Base-by-base conservation (phyloP, 2,888 invertebrate genomes). In the Andrena haemorrhoa region DNA sequence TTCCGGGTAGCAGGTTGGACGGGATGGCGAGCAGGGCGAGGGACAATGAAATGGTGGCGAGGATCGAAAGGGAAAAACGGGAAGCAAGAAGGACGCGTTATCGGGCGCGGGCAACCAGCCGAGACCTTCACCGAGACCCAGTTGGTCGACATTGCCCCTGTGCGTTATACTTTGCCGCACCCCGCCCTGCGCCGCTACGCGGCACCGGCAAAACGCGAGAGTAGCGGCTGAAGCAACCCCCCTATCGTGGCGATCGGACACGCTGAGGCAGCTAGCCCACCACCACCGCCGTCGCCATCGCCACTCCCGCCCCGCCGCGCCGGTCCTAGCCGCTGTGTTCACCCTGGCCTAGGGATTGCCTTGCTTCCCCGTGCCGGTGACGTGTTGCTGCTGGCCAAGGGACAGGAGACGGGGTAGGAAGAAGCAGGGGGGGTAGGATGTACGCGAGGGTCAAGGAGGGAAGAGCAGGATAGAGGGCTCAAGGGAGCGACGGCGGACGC, bases 81-180 rank as follows among this genome's bases (percentile, higher is more conserved):
- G 58, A 29, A 63, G 83, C 31, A 29, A 79, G 64, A 31, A 49
- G 78, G 81, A 80, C 68, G 82, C 71, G 77, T 86, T 78, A 80
- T 79, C 76, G 66, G 83, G 58, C 83, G 85, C 86, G 87, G 77
- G 79, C 74, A 75, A 69, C 75, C 60, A 79, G 66, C 87, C 85
- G 89, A 90, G 92, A 92, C 93, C 93, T 93, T 93, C 93, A 92
- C 92, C 93, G 92, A 93, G 93, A 93, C 93, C 92, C 87, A 92
- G 91, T 92, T 92, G 91, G 79, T 92, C 93, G 92, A 92, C 93
- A 92, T 93, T 93, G 93, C 90, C 92, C 92, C 92, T 92, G 93
- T 87, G 84, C 79, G 56, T 56, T 76, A 16, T 70, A 56, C 66
- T 61, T 70, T 68, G 78, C 64, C 86, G 78, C 87, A 83, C 86